A percentile compares a stretch with the other conserved stretches of the same genome.
Evolutionary conservation across 2,888 invertebrate genomes (phyloP).

Genomic region (Trilocha varians): DNA sequence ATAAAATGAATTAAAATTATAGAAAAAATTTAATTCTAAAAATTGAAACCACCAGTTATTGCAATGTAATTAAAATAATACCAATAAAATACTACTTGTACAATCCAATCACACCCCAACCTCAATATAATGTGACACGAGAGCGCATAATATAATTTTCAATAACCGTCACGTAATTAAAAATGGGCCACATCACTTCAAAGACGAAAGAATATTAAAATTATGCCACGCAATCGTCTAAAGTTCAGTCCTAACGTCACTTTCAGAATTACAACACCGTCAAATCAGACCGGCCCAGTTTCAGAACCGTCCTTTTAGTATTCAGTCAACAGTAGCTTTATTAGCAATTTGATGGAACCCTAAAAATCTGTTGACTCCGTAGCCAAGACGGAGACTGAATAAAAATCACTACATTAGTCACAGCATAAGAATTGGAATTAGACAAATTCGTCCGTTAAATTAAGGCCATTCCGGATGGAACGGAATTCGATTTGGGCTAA

Average conservation of each 20-base stretch:
- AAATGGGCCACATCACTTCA: no score
- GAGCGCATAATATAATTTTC: no score
- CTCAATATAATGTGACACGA: no score
- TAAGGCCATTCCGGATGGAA: slow-evolving; percentile 58
- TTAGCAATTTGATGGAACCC: slow-evolving; percentile 1
- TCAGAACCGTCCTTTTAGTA: not conserved
- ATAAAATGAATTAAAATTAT: no score
- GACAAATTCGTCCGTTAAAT: slow-evolving; percentile 72
- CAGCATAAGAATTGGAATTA: slow-evolving; percentile 70
- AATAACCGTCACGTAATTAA: no score
- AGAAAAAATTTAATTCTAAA: no score
- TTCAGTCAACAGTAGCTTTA: slow-evolving; percentile 7
- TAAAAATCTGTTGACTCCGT: slow-evolving; percentile 5
- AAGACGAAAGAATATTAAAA: not conserved
- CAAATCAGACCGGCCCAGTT: not conserved
- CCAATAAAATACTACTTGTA: no score
- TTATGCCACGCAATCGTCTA: not conserved
- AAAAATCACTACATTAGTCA: slow-evolving; percentile 69
- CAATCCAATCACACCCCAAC: no score
- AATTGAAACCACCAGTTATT: no score
- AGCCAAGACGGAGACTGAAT: slow-evolving; percentile 40
- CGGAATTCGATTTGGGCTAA: slow-evolving; percentile 67
- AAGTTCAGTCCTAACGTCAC: not conserved
- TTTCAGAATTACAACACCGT: not conserved
- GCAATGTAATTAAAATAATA: no score